Base-by-base conservation (phyloP, 2,113 vertebrate genomes). In the Scophthalmus maximus region DNA sequence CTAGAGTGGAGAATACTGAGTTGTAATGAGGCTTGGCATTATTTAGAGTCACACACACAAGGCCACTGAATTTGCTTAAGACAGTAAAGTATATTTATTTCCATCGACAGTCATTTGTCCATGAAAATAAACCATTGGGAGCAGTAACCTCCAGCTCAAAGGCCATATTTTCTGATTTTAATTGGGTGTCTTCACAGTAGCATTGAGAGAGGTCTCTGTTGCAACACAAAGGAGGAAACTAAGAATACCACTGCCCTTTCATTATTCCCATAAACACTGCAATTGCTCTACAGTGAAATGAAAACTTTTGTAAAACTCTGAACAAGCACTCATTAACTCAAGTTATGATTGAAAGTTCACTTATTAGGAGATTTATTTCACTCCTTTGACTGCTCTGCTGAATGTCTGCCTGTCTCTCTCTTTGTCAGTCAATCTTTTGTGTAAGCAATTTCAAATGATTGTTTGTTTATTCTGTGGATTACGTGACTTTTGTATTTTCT, bases 141-240 rank as follows among this genome's bases (percentile, higher is more conserved):
- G 74, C 82, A 60, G 81, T 88, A 83, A 83, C 81, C 78, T 82
- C 64, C 71, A 68, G 81, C 86, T 87, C 89, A 70, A 71, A 87
- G 86, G 85, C 87, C 72, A 81, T 90, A 86, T 85, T 85, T 90
- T 89, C 73, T 78, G 57, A 77, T 88, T 91, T 88, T 91, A 92
- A 92, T 90, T 88, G 87, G 89, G 68, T 79, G 84, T 76, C 74
- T 88, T 88, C 68, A 27, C 74, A 69, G 78, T 46, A 40, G 70
- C 86, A 67, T 81, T 64, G 73, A 86, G 58, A 75, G 57, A 81
- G 69, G 80, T 90, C 87, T 90, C 82, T 61, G 78, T 75, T 78
- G 83, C 80, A 87, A 84, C 60, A 76, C 82, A 88, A 74, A 75
- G 65, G 64, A 61, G 73, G 58, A 69, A 72, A 72, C 71, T 73